Conservation (phyloP, 2,797 vertebrate genomes). For the Lacerta viridis region DNA sequence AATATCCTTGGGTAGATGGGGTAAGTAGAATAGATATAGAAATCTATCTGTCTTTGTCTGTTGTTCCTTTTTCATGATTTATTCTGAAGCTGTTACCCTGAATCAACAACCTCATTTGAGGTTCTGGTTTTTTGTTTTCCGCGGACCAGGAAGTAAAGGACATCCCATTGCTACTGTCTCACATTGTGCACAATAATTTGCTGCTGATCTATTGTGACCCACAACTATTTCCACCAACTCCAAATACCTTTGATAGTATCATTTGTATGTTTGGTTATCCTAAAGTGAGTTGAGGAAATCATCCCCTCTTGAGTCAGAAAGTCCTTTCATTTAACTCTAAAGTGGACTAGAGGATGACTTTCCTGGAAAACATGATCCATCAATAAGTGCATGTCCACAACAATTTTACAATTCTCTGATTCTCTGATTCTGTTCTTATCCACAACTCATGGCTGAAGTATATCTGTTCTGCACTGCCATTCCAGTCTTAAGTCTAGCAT, state of each 20-base stretch:
- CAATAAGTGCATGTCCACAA: not conserved
- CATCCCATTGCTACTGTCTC: not conserved
- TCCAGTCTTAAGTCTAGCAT: rapidly evolving
- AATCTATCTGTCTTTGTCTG: not conserved
- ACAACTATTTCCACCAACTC: not conserved
- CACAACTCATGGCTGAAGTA: not conserved
- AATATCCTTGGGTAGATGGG: conserved; percentile 88
- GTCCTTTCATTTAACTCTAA: not conserved
- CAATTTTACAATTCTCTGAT: no score
- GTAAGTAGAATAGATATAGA: conserved; percentile 69
- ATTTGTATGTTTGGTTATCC: not conserved
- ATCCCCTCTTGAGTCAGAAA: not conserved
- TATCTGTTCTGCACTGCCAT: not conserved
- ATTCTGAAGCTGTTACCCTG: not conserved
- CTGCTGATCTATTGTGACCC: not conserved
- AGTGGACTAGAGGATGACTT: not conserved
- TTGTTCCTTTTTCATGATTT: not conserved
- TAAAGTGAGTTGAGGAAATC: not conserved
- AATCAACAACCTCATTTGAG: not conserved
- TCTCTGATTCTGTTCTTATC: not conserved
- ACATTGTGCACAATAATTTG: not conserved
- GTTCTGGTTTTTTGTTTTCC: not conserved
- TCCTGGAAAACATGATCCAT: not conserved
- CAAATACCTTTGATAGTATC: not conserved
- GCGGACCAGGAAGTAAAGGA: not conserved